Evolutionary conservation across 2,113 vertebrate species (phyloP), one percentile per base, ranked within the genome.

Genomic region (Lethenteron reissneri): DNA sequence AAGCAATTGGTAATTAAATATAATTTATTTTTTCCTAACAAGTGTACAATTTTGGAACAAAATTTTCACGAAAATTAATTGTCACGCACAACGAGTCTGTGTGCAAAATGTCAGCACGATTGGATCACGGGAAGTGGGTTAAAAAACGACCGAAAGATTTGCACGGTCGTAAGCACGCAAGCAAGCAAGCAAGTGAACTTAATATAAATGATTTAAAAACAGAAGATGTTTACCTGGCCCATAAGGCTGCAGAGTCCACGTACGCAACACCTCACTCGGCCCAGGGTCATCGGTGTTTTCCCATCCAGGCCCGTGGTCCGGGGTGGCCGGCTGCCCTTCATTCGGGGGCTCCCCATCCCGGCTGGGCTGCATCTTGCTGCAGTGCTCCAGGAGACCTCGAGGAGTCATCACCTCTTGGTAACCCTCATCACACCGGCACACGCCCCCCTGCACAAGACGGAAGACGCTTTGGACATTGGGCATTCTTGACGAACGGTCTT

Each of bases 301-400:
- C 9, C 25, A 17, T 68, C 64, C 64, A 68, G 9, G 64, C 64
- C 11, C 64, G 9, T 25, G 64, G 25, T 25, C 64, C 64, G 64
- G 64, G n/a, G n/a, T 68, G 64, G n/a, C 25, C 64, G 25, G n/a
- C 64, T 41, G 41, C 41, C n/a, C 64, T 17, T 17, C 64, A 10
- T 68, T 25, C 64, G 64, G 64, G 10, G n/a, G n/a, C 64, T 10
- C 25, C 64, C 64, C 64, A 11, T 68, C 64, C 8, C n/a, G 64
- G 8, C 64, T 9, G 25, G 64, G 64, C 64, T 25, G 25, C 64
- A 68, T 1, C 8, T 9, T 25, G 25, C 64, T n/a, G 64, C 64
- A 68, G 64, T 68, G 64, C 64, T 68, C 64, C 64, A 68, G 64
- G 64, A 17, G n/a, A 68, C 64, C 64, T 8, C 64, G 64, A 68